Conservation (phyloP, 2,797 vertebrate genomes). For the Siniperca scherzeri region DNA sequence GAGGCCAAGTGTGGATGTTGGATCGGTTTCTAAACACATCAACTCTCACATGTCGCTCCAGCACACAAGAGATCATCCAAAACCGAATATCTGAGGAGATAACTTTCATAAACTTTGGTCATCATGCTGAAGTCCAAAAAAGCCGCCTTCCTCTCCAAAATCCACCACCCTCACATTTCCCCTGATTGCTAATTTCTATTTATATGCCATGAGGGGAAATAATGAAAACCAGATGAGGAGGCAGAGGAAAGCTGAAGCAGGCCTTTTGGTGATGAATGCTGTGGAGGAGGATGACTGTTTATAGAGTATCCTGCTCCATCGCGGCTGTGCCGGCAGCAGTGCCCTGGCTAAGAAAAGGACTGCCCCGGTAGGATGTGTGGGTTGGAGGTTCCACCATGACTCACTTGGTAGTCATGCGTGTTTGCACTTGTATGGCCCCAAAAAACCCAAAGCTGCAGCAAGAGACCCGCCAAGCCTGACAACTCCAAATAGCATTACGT, state of each 20-base stretch:
- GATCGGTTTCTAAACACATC: conserved; percentile 38
- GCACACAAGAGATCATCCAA: conserved; percentile 30
- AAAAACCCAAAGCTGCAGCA: conserved; percentile 57
- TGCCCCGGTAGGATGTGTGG: conserved; percentile 75
- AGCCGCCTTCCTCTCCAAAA: conserved; percentile 54
- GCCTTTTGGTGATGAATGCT: conserved; percentile 74
- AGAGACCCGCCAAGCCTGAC: conserved; percentile 71
- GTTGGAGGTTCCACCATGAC: conserved; percentile 83
- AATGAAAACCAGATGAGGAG: conserved; percentile 80
- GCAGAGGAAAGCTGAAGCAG: conserved; percentile 69
- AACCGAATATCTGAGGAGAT: conserved; percentile 61
- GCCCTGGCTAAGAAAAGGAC: conserved; percentile 71
- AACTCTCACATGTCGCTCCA: conserved; percentile 50
- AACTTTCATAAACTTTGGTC: conserved; percentile 68
- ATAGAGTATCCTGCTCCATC: conserved; percentile 68
- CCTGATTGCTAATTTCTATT: conserved; percentile 82
- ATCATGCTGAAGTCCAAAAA: conserved; percentile 53
- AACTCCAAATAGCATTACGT: conserved; percentile 73
- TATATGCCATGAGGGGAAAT: conserved; percentile 78
- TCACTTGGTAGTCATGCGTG: conserved; percentile 80
- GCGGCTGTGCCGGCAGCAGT: conserved; percentile 49
- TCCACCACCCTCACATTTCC: conserved; percentile 68
- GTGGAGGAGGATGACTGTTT: conserved; percentile 75
- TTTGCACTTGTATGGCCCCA: conserved; percentile 67
- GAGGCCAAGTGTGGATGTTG: conserved; percentile 48